phyloP scores from a whole-genome alignment of 2,888 invertebrate species.

The Pseudococcus longispinus region DNA sequence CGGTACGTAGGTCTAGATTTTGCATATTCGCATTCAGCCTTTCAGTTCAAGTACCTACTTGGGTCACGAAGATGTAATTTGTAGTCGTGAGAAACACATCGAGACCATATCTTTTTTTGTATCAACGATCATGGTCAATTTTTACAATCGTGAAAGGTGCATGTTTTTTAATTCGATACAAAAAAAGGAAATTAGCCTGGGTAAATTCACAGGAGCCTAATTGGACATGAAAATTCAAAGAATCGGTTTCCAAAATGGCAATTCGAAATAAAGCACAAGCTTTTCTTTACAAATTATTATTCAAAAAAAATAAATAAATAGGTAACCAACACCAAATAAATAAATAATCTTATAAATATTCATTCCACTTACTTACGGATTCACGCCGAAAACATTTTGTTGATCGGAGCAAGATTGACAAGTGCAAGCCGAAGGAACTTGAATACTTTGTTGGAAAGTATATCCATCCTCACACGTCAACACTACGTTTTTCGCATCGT shows the following conservation, averaged over 20 bases:
- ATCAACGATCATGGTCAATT: neutral
- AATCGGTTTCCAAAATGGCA: no score
- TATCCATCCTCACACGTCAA: conserved; percentile 66
- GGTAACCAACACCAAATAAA: neutral
- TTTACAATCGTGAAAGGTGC: neutral
- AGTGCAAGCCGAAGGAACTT: conserved; percentile 63
- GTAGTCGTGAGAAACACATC: conserved; percentile 4
- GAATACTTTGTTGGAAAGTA: conserved; percentile 61
- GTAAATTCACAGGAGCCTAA: no score
- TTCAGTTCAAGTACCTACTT: conserved; percentile 1
- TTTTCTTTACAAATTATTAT: neutral
- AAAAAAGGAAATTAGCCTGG: neutral
- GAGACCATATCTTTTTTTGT: neutral
- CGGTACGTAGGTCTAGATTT: neutral
- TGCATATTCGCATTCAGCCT: neutral
- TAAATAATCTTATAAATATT: neutral
- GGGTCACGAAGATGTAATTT: conserved; percentile 16
- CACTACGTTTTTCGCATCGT: conserved; percentile 63
- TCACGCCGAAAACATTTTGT: neutral
- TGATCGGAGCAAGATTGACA: conserved; percentile 62
- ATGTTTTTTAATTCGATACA: neutral
- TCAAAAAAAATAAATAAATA: neutral
- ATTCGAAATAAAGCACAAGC: neutral
- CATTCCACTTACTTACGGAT: neutral
- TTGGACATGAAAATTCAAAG: no score